phyloP scores from a whole-genome alignment of 2,113 vertebrate genomes.

The Pao palembangensis region DNA sequence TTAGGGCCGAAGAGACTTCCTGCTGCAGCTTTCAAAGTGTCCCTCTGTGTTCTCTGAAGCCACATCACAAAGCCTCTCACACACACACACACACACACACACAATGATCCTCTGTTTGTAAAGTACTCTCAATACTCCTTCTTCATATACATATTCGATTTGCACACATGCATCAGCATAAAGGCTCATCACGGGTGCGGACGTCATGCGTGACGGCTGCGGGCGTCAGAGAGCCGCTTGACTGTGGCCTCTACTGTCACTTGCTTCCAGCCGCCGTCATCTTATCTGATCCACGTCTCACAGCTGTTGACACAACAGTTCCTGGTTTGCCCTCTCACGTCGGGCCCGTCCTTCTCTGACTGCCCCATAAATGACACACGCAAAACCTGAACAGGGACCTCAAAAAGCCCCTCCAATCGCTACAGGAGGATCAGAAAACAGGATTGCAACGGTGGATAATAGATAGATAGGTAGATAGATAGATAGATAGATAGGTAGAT shows the following conservation, averaged over 20 bases:
- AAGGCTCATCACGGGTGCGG: conserved; percentile 12
- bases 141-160: conserved; percentile 36
- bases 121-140: conserved; percentile 13
- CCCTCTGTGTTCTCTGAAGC: conserved; percentile 50
- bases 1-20: conserved; percentile 54
- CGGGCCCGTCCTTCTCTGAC: too few species aligned
- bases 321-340: not conserved
- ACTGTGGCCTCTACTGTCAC: conserved; percentile 30
- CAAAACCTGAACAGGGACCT: too few species aligned
- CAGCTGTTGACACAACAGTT: conserved; percentile 32
- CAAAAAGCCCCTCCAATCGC: too few species aligned
- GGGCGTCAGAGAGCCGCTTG: conserved; percentile 17
- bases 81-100: conserved; percentile 35
- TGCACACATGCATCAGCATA: conserved; percentile 26
- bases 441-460: too few species aligned
- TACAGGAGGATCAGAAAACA: too few species aligned
- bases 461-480: not conserved
- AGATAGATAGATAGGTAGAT: not conserved
- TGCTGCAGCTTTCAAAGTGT: conserved; percentile 52
- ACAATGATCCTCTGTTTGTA: conserved; percentile 52
- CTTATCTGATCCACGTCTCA: conserved; percentile 23
- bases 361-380: not conserved
- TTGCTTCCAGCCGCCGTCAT: conserved; percentile 48
- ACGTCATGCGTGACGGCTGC: conserved; percentile 42
- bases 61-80: conserved; percentile 45